Base-by-base conservation (phyloP, 2,888 invertebrate genomes). In the Rotaria sp. region DNA sequence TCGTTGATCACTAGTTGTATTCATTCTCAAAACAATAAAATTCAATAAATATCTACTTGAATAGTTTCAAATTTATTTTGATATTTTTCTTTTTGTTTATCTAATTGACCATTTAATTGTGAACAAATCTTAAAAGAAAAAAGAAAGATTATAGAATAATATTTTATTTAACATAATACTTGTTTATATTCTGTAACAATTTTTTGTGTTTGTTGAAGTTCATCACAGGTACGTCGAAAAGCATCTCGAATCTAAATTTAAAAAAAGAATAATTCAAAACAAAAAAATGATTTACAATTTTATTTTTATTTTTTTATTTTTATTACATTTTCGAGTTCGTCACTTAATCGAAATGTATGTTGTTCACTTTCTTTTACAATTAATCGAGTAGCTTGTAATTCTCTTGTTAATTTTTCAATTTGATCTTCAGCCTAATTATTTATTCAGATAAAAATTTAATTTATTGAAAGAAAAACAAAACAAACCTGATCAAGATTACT, bases 61-160 rank as follows among this genome's bases (percentile, higher is more conserved):
- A 94, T 92, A 89, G 93, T 92, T 87, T 93, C 93, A 85, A 94
- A 90, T 87, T 93, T 93, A 84, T 93, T 93, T 89, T 93, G 94
- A 38, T 93, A 92, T 45, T 93, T 92, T 87, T 94, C 93, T 88
- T 95, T 93, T 90, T 96, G 95, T 87, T 93, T 93, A 91, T 96
- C 96, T 86, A 96, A 93, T 3, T 96, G 93, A 89, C 95, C 95
- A 91, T 96, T 95, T 85, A 97, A 94, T 92, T 94, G 92, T 18
- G 92, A 92, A 89, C 92, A 92, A 86, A 92, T 92, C 92, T 92
- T 89, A 84, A 88, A 88, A 84, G 50, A 88, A 87, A 87, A 87
- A 52, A 52, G 0, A 21, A 8, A 75, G 2, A 24, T 1, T 24
- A 50, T 50, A 4, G 45, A 4, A 45, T 45, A 45, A 45, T 45